phyloP scores from a whole-genome alignment of 1,140 invertebrate species.

The Psilanteris sp. region DNA sequence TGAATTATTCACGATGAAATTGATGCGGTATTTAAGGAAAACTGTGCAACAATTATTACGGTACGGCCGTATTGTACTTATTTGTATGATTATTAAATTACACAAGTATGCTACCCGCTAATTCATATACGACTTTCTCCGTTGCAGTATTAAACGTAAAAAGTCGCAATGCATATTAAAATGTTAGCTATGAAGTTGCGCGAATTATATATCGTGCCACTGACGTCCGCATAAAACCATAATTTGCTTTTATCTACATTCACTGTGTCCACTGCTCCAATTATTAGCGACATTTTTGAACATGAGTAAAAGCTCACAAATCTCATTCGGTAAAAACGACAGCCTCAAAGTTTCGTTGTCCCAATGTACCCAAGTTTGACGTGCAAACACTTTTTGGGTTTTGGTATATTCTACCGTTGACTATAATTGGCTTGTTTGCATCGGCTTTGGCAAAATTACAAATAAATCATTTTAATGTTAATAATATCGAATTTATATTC shows the following conservation, averaged over 20 bases:
- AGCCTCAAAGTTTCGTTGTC: neutral
- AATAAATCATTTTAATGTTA: too few species aligned
- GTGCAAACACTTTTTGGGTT: too few species aligned
- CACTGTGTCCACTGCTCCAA: slow-evolving; percentile 6
- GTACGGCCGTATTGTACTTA: slow-evolving; percentile 17
- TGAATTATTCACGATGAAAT: slow-evolving; percentile 55
- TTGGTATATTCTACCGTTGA: too few species aligned
- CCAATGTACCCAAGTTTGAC: too few species aligned
- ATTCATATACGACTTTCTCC: slow-evolving; percentile 28
- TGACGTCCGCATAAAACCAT: slow-evolving; percentile 14
- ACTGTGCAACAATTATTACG: slow-evolving; percentile 48
- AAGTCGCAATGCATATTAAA: slow-evolving; percentile 35
- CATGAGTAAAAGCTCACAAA: neutral
- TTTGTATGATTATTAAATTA: slow-evolving; percentile 55
- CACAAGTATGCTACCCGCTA: slow-evolving; percentile 29
- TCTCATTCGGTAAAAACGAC: neutral
- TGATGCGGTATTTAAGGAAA: slow-evolving; percentile 56
- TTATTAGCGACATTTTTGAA: slow-evolving; percentile 25
- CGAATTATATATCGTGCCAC: slow-evolving; percentile 28
- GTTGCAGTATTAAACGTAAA: slow-evolving; percentile 24
- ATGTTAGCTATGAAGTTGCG: slow-evolving; percentile 19
- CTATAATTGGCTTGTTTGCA: too few species aligned
- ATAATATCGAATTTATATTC: too few species aligned
- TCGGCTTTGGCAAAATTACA: too few species aligned
- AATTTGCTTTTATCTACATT: slow-evolving; percentile 27